phyloP scores from a whole-genome alignment of 2,888 invertebrate genomes.

The Poecilus cupreus region DNA sequence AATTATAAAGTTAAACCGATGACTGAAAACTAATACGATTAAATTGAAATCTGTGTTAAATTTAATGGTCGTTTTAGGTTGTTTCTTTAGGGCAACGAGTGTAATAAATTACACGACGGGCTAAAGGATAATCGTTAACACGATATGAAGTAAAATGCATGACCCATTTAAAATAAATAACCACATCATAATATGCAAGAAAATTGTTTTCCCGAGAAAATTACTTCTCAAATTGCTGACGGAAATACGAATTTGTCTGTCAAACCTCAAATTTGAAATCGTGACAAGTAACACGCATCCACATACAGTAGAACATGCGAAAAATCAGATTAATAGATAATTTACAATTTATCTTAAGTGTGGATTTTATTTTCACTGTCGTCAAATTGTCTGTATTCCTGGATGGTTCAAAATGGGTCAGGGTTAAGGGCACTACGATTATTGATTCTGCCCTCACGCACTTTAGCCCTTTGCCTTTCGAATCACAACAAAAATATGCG shows the following conservation, averaged over 20 bases:
- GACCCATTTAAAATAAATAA: constrained; percentile 44
- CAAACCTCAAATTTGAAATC: constrained; percentile 39
- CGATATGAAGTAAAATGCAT: constrained; percentile 5
- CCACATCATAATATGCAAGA: constrained; percentile 37
- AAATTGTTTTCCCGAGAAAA: constrained; percentile 52
- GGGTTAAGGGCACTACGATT: constrained; percentile 51
- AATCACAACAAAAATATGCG: constrained; percentile 32
- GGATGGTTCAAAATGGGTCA: constrained; percentile 49
- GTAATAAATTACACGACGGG: constrained; percentile 1
- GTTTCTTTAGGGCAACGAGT: background rate
- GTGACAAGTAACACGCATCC: constrained; percentile 28
- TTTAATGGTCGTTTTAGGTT: too few species aligned
- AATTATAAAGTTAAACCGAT: too few species aligned
- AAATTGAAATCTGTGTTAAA: too few species aligned
- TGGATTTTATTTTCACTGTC: background rate
- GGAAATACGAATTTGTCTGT: constrained; percentile 35
- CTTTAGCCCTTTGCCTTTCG: background rate
- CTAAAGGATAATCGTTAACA: constrained; percentile 26
- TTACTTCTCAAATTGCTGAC: constrained; percentile 41
- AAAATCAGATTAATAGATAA: background rate
- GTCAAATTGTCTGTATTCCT: background rate
- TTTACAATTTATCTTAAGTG: background rate
- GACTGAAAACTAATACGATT: too few species aligned
- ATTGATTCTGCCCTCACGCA: constrained; percentile 47
- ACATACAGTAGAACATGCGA: background rate